Conservation (phyloP, 2,888 invertebrate genomes). For the Apotomis capreana region DNA sequence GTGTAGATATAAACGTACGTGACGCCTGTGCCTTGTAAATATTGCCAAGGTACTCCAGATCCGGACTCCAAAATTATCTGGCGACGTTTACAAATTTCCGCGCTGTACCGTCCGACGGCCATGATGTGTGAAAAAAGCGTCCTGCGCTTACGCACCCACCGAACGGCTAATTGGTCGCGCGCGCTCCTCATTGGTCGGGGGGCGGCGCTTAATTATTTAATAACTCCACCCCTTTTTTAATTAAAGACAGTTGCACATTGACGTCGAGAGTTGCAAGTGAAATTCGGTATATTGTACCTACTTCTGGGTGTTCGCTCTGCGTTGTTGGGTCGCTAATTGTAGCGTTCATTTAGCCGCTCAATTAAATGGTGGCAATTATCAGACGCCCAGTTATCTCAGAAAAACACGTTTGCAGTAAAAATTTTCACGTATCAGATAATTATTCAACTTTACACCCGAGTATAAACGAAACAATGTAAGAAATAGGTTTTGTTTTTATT, state of each 20-base stretch:
- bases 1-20: too few relatives aligned
- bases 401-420: background rate
- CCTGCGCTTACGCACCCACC: conserved; percentile 59
- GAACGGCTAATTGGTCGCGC: conserved; percentile 73
- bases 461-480: too few relatives aligned
- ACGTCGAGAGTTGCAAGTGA: conserved; percentile 26
- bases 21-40: too few relatives aligned
- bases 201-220: conserved; percentile 79
- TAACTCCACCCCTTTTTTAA: conserved; percentile 78
- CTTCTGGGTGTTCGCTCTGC: conserved; percentile 8
- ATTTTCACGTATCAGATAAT: too few relatives aligned
- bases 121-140: conserved; percentile 67
- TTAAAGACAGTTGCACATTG: conserved; percentile 58
- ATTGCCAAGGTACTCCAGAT: background rate
- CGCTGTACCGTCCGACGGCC: conserved; percentile 48
- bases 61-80: conserved; percentile 1
- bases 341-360: background rate
- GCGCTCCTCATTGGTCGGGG: conserved; percentile 67
- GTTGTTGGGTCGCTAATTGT: too few relatives aligned
- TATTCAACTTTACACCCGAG: too few relatives aligned
- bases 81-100: conserved; percentile 26
- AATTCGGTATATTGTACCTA: conserved; percentile 17
- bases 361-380: background rate
- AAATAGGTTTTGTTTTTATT: too few relatives aligned
- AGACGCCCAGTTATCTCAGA: background rate